phyloP scores from a whole-genome alignment of 2,113 vertebrate species.

The Pardalotus punctatus region DNA sequence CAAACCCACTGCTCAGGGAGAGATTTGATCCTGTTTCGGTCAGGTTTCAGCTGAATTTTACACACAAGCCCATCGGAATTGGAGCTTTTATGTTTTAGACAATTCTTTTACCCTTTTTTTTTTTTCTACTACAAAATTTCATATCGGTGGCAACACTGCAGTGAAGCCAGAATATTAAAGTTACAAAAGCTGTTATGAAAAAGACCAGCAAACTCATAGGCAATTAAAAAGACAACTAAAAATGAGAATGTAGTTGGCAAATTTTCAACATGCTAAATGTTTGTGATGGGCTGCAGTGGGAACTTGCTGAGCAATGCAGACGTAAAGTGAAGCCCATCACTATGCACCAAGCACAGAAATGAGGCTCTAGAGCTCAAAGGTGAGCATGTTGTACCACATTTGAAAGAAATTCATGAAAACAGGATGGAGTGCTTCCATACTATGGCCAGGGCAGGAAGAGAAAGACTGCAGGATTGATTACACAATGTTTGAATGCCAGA shows the following conservation, averaged over 20 bases:
- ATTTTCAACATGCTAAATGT: accelerated
- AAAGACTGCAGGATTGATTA: not conserved
- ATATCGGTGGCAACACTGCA: accelerated
- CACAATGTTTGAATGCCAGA: not conserved
- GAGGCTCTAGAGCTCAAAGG: not conserved
- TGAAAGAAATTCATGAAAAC: not conserved
- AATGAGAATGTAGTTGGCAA: not conserved
- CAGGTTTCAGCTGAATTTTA: not conserved
- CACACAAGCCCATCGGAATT: not conserved
- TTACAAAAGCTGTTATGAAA: not conserved
- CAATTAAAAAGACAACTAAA: not conserved
- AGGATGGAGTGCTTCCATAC: not conserved
- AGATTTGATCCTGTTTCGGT: not conserved
- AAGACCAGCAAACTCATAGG: not conserved
- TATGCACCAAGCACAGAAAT: not conserved
- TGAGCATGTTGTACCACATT: accelerated
- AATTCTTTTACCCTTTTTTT: not conserved
- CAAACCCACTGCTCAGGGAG: not conserved
- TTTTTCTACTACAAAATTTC: not conserved
- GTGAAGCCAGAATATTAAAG: not conserved
- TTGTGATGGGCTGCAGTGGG: not conserved
- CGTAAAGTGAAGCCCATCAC: not conserved
- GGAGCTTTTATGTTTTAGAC: not conserved
- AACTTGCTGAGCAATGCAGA: not conserved
- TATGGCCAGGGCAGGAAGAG: not conserved